Percentiles rank a stretch among this genome's conserved stretches.
These are phyloP conservation scores for Otocyon megalotis DNA, from an alignment of 2,113 vertebrate genomes.

Conservation along the genomic window DNA sequence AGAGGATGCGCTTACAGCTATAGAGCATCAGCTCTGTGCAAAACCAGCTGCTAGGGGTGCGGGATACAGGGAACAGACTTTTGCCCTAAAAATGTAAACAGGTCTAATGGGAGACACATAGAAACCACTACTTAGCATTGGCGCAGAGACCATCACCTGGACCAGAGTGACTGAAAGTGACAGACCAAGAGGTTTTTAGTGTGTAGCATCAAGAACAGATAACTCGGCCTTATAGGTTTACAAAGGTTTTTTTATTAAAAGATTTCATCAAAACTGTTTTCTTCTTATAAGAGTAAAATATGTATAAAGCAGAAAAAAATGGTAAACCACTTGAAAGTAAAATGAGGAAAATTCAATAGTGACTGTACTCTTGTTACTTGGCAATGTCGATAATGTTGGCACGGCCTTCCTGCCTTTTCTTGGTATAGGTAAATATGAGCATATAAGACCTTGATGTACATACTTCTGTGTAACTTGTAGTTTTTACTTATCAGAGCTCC, in stretches of 20 bases:
- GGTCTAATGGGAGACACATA: not conserved
- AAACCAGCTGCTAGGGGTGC: not conserved
- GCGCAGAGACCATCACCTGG: not conserved
- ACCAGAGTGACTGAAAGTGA: not conserved
- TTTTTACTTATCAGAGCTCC: not conserved
- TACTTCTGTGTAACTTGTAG: not conserved
- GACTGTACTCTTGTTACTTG: not conserved
- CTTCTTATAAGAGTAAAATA: not conserved
- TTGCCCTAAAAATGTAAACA: not conserved
- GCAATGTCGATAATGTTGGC: not conserved
- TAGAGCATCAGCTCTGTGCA: not conserved
- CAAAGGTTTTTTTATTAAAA: slow-evolving; percentile 18
- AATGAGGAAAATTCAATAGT: slow-evolving; percentile 5
- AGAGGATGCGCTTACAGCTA: not conserved
- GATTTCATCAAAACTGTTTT: slow-evolving; percentile 7
- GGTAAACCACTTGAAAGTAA: not conserved
- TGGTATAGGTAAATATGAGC: not conserved
- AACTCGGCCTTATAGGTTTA: not conserved
- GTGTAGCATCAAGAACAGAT: not conserved
- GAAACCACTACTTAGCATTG: not conserved
- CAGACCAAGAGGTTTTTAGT: not conserved
- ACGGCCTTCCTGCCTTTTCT: not conserved
- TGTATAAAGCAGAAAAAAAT: not conserved
- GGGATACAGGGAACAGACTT: not conserved
- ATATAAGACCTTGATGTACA: not conserved